phyloP scores from a whole-genome alignment of 2,113 vertebrate genomes.

The Calonectris borealis region DNA sequence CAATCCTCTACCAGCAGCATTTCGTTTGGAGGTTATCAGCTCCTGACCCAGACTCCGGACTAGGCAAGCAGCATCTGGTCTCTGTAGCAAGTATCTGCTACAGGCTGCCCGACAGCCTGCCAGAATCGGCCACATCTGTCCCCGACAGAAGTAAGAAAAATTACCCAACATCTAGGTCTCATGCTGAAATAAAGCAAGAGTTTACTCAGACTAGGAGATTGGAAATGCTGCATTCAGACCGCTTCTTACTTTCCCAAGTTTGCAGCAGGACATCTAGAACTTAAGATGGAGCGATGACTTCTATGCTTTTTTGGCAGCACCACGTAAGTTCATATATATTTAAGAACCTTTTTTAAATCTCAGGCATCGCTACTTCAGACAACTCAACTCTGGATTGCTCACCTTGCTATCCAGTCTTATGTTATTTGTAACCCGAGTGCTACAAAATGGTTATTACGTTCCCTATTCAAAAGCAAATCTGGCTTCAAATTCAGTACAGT shows the following conservation, averaged over 20 bases:
- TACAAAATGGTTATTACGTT: neutral
- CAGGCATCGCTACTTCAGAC: neutral
- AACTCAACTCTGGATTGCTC: neutral
- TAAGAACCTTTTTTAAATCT: neutral
- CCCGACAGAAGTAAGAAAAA: neutral
- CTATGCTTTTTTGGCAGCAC: neutral
- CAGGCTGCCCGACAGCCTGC: neutral
- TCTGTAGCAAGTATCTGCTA: neutral
- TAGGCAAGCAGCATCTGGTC: neutral
- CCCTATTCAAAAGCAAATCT: neutral
- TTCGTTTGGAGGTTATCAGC: neutral
- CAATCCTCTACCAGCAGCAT: neutral
- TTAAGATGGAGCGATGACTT: neutral
- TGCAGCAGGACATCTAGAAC: neutral
- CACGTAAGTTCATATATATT: neutral
- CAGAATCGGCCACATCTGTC: neutral
- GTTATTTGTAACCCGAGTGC: neutral
- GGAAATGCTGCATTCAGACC: neutral
- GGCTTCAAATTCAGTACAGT: neutral
- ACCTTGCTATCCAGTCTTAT: neutral
- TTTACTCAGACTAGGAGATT: neutral
- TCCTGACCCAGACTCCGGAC: neutral
- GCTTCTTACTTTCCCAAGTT: neutral
- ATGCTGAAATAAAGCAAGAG: neutral
- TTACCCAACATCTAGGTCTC: neutral